phyloP scores from a whole-genome alignment of 2,888 invertebrate species.

The Eupithecia subumbrata region DNA sequence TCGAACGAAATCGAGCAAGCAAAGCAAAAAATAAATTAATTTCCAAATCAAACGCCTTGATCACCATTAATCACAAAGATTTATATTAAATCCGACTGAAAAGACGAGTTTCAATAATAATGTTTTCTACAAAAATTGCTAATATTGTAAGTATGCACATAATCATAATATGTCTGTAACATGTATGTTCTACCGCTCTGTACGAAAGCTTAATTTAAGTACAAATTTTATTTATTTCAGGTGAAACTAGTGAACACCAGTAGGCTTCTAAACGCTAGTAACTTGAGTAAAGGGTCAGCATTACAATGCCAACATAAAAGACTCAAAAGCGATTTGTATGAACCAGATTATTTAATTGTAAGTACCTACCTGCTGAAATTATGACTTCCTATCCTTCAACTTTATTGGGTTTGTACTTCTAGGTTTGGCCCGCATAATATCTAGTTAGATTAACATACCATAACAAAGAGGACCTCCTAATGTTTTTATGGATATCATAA shows the following conservation, averaged over 20 bases:
- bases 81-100: neutral
- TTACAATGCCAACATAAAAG: constrained; percentile 54
- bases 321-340: constrained; percentile 81
- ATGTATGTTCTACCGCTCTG: neutral
- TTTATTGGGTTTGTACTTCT: no score
- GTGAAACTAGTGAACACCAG: constrained; percentile 43
- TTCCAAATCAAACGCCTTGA: neutral
- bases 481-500: no score
- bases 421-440: no score
- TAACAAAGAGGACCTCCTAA: no score
- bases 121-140: constrained; percentile 9
- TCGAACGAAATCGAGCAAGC: neutral
- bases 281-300: constrained; percentile 35
- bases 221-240: constrained; percentile 50
- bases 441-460: neutral
- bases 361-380: constrained; percentile 49
- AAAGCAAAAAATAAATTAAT: neutral
- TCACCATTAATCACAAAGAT: neutral
- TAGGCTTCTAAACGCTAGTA: constrained; percentile 46
- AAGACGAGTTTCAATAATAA: neutral
- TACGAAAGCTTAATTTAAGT: neutral
- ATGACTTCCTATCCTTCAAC: no score
- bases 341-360: constrained; percentile 90
- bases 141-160: constrained; percentile 1
- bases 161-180: neutral